Evolutionary conservation across 1,140 invertebrate genomes (phyloP), one percentile per base, ranked within the genome.

Genomic region (Venustaconcha ellipsiformis): DNA sequence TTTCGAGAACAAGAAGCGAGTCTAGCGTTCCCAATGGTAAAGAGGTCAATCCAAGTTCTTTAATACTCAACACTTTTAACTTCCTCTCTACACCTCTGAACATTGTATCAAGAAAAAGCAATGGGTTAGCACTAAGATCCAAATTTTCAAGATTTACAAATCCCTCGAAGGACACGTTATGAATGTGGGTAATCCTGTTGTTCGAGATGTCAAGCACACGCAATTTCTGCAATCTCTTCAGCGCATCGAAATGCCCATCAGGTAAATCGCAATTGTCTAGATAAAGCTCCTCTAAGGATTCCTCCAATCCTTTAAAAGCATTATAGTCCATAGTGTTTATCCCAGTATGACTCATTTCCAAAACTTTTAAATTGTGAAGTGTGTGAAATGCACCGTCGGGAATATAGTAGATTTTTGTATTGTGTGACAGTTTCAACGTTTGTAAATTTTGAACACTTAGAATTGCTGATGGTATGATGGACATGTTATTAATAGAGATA

Each of bases 81-180:
- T 71, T 77, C 20, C 57, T 58, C 48, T 77, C 75, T 23, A 77
- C 18, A 55, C 75, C 75, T 30, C 69, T 77, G 30, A 72, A 77
- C 14, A 77, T 64, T 12, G 75, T 72, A 66, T 77, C 75, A 3
- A 77, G 62, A 48, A 77, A 77, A 17, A 64, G 37, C 23, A 77
- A 57, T n/a, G 57, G 67, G 18, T 59, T 57, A 15, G 70, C 75
- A 68, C 75, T 77, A 4, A 77, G 67, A 60, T 77, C 75, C 18
- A 77, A 71, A 56, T 77, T 70, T 18, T 77, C 69, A 1, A 77
- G 58, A 17, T 70, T 62, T 6, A 67, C 63, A 62, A 77, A 77
- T 14, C 75, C 75, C n/a, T 67, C 70, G 63, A 77, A 77, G 15
- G 75, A 72, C 30, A 48, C 72, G 18, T 77, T 77, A 56, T 77